Evolutionary conservation across 2,888 invertebrate genomes (phyloP).

Genomic region (Thymelicus sylvestris): DNA sequence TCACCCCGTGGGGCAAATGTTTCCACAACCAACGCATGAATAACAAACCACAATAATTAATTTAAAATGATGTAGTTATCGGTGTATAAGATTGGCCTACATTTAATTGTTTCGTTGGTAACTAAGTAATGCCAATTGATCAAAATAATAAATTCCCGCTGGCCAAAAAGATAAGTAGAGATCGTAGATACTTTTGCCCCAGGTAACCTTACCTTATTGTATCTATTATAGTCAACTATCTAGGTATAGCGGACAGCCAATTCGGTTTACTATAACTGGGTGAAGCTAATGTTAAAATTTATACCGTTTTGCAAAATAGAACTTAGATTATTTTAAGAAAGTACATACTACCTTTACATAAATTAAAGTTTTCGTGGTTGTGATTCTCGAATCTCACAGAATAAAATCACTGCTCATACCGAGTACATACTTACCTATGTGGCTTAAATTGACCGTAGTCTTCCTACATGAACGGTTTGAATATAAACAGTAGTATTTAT

Average conservation of each 20-base stretch:
- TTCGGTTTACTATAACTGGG: conserved; percentile 20
- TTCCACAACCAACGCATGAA: background rate
- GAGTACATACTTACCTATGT: too few relatives aligned
- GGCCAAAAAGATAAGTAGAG: background rate
- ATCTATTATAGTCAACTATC: background rate
- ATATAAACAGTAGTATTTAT: too few relatives aligned
- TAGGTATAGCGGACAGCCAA: conserved; percentile 5
- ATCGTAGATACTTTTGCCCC: background rate
- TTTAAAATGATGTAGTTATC: background rate
- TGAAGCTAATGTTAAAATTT: conserved; percentile 27
- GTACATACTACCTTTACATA: conserved; percentile 10
- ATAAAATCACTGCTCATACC: background rate
- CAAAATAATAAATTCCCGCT: background rate
- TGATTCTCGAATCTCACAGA: conserved; percentile 17
- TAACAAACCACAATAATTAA: background rate
- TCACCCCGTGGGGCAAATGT: background rate
- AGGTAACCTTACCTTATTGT: background rate
- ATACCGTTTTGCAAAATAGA: conserved; percentile 35
- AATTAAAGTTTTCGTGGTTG: conserved; percentile 2
- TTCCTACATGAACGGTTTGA: too few relatives aligned
- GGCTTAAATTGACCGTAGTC: background rate
- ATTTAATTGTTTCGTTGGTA: background rate
- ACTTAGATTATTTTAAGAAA: conserved; percentile 18
- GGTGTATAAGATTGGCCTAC: background rate
- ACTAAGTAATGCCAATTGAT: background rate